A percentile compares a stretch with the other conserved stretches of the same genome.
These are phyloP conservation scores for Bubalus kerabau DNA, from an alignment of 2,113 vertebrate genomes.

Conservation along the genomic window DNA sequence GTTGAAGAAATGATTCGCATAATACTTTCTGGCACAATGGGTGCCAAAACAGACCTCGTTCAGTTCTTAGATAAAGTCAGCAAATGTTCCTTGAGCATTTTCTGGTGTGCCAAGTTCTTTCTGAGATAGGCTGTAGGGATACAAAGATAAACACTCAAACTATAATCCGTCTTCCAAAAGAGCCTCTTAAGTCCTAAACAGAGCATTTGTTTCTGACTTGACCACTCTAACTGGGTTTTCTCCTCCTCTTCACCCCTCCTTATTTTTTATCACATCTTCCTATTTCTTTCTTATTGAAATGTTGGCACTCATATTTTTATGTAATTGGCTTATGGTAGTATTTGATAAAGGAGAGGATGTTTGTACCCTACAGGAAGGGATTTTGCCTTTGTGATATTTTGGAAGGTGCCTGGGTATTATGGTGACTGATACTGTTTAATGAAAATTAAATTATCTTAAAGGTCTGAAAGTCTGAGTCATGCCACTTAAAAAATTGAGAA, in stretches of 20 bases:
- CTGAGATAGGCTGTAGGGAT: not conserved
- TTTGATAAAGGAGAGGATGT: not conserved
- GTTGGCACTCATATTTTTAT: not conserved
- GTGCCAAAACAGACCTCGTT: not conserved
- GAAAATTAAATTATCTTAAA: slow-evolving; percentile 53
- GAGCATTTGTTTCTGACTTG: not conserved
- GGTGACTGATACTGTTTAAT: slow-evolving; percentile 39
- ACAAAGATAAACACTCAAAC: not conserved
- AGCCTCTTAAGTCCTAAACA: not conserved
- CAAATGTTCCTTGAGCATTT: not conserved
- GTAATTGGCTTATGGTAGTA: not conserved
- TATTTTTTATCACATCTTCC: not conserved
- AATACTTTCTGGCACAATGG: not conserved
- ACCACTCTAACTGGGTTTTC: not conserved
- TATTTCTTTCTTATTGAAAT: not conserved
- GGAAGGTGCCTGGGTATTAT: not conserved
- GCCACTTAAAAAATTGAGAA: slow-evolving; percentile 9
- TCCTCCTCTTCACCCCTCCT: not conserved
- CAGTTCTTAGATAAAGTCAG: not conserved
- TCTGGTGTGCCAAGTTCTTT: not conserved
- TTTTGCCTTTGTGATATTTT: slow-evolving; percentile 40
- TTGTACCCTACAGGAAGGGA: not conserved
- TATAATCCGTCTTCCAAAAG: not conserved
- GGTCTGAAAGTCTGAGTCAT: slow-evolving; percentile 44
- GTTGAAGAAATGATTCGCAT: too few relatives aligned